A percentile compares a stretch with the other conserved stretches of the same genome.
These are phyloP conservation scores for Syritta pipiens DNA, from an alignment of 2,888 invertebrate genomes.

Conservation along the genomic window DNA sequence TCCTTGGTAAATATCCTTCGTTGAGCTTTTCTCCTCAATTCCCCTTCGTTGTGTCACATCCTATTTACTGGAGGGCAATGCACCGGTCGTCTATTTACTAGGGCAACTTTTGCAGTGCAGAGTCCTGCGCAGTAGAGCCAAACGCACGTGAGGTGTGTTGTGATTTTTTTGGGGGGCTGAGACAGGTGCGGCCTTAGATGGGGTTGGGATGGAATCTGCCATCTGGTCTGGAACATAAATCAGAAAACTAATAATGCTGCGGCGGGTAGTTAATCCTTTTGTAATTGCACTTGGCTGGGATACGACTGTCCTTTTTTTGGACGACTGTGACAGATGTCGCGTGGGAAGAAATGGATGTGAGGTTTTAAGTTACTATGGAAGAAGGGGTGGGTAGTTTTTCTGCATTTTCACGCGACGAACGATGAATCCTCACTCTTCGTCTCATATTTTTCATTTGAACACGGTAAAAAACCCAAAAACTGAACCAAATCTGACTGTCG, in stretches of 20 bases:
- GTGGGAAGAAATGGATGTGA: not conserved
- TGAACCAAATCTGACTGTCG: too few species aligned
- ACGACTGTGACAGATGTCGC: too few species aligned
- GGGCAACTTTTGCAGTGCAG: conserved; percentile 15
- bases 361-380: too few species aligned
- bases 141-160: conserved; percentile 26
- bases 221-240: not conserved
- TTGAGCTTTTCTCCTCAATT: not conserved
- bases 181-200: not conserved
- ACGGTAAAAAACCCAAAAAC: too few species aligned
- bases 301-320: not conserved
- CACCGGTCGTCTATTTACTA: conserved; percentile 47
- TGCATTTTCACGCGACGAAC: too few species aligned
- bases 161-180: too few species aligned
- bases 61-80: conserved; percentile 51
- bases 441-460: too few species aligned
- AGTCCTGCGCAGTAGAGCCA: conserved; percentile 30
- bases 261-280: conserved; percentile 1
- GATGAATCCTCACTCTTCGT: too few species aligned
- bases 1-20: not conserved
- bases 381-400: too few species aligned
- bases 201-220: too few species aligned
- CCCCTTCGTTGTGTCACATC: conserved; percentile 20
- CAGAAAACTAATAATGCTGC: not conserved
- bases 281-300: not conserved